These are phyloP conservation scores for Drosophila mettleri DNA, from an alignment of 2,888 invertebrate species.

Conservation along the genomic window DNA sequence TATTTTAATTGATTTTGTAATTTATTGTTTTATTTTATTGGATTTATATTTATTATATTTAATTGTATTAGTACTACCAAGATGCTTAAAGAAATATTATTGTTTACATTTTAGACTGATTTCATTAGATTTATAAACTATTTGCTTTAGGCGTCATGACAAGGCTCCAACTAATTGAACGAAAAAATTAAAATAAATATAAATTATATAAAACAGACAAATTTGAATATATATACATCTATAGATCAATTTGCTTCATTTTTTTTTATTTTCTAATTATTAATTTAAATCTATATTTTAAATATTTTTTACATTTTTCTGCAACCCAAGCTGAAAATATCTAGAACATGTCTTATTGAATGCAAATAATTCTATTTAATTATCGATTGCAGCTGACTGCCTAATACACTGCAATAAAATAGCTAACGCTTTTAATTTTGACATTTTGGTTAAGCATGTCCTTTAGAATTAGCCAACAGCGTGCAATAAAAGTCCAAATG, in stretches of 20 bases:
- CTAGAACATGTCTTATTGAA: not conserved
- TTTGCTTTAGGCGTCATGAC: too few species aligned
- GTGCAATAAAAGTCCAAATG: conserved; percentile 2
- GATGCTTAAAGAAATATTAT: too few species aligned
- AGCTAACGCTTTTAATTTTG: not conserved
- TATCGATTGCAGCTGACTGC: too few species aligned
- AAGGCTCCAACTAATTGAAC: too few species aligned
- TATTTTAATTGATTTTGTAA: not conserved
- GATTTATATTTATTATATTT: not conserved
- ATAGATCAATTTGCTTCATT: not conserved
- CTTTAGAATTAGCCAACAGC: not conserved
- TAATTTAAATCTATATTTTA: not conserved
- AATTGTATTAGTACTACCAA: too few species aligned
- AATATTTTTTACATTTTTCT: not conserved
- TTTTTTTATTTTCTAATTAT: not conserved
- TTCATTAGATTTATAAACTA: not conserved
- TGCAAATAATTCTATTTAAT: not conserved
- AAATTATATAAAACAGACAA: too few species aligned
- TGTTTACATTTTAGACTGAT: not conserved
- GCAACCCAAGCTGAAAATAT: not conserved
- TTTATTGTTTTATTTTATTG: too few species aligned
- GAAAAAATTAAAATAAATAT: too few species aligned
- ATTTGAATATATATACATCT: too few species aligned
- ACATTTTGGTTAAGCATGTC: not conserved
- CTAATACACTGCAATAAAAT: not conserved